A percentile compares a stretch with the other conserved stretches of the same genome.
phyloP scores from a whole-genome alignment of 2,797 vertebrate species.

The Ptychadena robeensis region DNA sequence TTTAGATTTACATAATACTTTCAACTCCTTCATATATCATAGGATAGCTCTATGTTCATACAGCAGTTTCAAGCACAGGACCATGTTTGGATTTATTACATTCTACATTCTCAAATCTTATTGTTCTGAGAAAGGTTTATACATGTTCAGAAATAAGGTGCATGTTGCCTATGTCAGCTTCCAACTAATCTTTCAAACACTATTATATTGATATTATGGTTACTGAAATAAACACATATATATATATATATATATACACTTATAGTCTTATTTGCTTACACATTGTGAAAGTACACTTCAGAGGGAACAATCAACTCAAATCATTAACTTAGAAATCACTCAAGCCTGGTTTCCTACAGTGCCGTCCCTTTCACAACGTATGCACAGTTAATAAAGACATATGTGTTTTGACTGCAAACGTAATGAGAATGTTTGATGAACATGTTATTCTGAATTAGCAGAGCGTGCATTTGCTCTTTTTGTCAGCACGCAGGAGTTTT shows the following conservation, averaged over 20 bases:
- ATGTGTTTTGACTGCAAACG: not conserved
- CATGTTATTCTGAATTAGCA: not conserved
- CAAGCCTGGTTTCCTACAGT: not conserved
- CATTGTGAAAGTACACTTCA: not conserved
- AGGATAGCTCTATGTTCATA: not conserved
- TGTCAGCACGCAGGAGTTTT: not conserved
- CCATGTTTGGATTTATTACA: not conserved
- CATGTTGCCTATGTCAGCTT: not conserved
- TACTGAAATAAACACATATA: no score
- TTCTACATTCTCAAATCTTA: not conserved
- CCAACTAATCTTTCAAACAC: no score
- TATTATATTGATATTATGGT: no score
- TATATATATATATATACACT: no score
- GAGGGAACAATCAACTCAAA: not conserved
- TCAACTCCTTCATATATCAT: not conserved
- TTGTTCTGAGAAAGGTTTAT: not conserved
- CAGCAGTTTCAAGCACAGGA: not conserved
- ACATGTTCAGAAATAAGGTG: not conserved
- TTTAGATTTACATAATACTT: not conserved
- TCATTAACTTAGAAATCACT: not conserved
- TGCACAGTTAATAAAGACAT: slow-evolving; percentile 12
- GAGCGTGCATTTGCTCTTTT: not conserved
- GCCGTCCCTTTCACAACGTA: not conserved
- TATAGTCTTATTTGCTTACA: no score
- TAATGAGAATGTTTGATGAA: not conserved